phyloP scores from a whole-genome alignment of 2,888 invertebrate genomes.

The Drosophila quasianomalipes region DNA sequence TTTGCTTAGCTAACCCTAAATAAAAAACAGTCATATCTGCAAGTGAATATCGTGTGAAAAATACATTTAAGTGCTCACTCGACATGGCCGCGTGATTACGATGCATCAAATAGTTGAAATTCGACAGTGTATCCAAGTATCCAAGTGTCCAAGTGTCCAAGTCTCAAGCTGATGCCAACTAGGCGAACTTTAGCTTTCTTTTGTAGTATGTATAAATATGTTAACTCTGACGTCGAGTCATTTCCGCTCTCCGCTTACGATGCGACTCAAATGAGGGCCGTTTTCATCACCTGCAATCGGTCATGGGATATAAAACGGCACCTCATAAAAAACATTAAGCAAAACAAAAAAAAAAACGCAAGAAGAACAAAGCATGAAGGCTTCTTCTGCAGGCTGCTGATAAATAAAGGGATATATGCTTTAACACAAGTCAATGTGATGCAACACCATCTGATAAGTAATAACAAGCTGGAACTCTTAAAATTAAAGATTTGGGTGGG shows the following conservation, averaged over 20 bases:
- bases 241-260: conserved; percentile 58
- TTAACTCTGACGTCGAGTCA: conserved; percentile 54
- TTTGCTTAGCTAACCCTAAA: conserved; percentile 27
- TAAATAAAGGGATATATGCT: neutral
- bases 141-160: neutral
- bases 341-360: neutral
- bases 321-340: conserved; percentile 14
- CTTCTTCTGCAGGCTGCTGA: conserved; percentile 43
- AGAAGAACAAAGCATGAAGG: conserved; percentile 25
- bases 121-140: conserved; percentile 9
- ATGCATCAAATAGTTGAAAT: conserved; percentile 36
- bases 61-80: conserved; percentile 10
- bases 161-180: conserved; percentile 60
- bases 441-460: neutral
- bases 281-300: conserved; percentile 61
- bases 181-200: conserved; percentile 59
- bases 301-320: conserved; percentile 62
- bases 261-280: conserved; percentile 49
- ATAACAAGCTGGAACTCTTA: neutral
- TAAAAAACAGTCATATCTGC: conserved; percentile 56
- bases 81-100: conserved; percentile 12
- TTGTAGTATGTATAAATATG: conserved; percentile 43
- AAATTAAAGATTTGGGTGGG: neutral
- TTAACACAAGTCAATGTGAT: neutral
- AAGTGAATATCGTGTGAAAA: conserved; percentile 75